Base-by-base conservation (phyloP, 2,113 vertebrate species). In the Microtus richardsoni region DNA sequence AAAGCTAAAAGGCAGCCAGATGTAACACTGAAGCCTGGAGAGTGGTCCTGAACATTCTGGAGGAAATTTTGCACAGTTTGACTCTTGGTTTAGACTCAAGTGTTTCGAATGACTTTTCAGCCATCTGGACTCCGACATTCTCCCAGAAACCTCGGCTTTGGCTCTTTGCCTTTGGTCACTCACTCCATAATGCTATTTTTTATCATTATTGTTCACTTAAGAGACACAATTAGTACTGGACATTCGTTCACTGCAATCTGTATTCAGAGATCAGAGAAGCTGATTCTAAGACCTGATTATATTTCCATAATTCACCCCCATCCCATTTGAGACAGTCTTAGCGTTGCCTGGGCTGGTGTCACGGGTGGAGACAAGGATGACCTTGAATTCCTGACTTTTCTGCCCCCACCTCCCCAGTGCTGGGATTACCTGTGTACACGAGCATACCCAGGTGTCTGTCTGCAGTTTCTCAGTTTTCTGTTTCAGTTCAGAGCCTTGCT, bases 1-100 rank as follows among this genome's bases (percentile, higher is more conserved):
- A 85, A 91, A 90, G 75, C 75, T 91, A 68, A 96, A 93, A 96
- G 66, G 30, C 52, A 94, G 60, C 30, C 85, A 91, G 80, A 62
- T 3, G 30, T 44, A 73, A 64, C 41, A 66, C 52, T 70, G 87
- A 85, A 94, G 66, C 82, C 82, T 74, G 36, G 70, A 49, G 10
- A 21, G 39, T 49, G 26, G 39, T 41, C 71, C 60, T 66, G 36
- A 82, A 44, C 41, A 52, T 24, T 8, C 28, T 52, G 82, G 49
- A 80, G 44, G n/a, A 80, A 77, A 80, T 66, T 54, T 68, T 79
- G 28, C 74, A 75, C 36, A 39, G 93, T 49, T 70, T n/a, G 36
- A 86, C 36, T 84, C 28, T 71, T 78, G 77, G 14, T 82, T 41
- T 66, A 88, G 58, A 66, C 71, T 73, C 47, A 1, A 44, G 3